phyloP scores from a whole-genome alignment of 1,140 invertebrate genomes.

The Saccostrea cuccullata region DNA sequence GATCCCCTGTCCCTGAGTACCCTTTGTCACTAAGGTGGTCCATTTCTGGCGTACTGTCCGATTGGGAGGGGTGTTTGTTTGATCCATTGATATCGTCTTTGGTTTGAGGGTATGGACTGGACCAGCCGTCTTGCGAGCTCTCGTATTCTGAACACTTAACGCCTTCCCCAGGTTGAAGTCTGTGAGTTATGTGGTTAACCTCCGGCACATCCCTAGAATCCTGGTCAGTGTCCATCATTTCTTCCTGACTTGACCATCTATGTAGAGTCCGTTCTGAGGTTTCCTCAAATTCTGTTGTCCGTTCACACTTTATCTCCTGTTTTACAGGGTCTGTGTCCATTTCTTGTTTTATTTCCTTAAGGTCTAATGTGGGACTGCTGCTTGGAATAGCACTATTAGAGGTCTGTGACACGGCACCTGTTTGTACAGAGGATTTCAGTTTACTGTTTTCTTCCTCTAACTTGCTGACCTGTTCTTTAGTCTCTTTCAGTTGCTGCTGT shows the following conservation, averaged over 20 bases:
- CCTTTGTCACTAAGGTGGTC: constrained; percentile 52
- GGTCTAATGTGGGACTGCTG: constrained; percentile 39
- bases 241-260: constrained; percentile 43
- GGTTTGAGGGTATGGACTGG: constrained; percentile 39
- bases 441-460: constrained; percentile 70
- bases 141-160: constrained; percentile 41
- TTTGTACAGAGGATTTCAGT: constrained; percentile 33
- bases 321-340: constrained; percentile 28
- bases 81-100: constrained; percentile 40
- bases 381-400: constrained; percentile 24
- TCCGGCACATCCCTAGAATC: neutral
- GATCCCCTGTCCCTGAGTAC: constrained; percentile 37
- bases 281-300: constrained; percentile 42
- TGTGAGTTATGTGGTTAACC: constrained; percentile 13
- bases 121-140: constrained; percentile 53
- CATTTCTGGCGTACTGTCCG: constrained; percentile 53
- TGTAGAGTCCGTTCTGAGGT: constrained; percentile 16
- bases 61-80: constrained; percentile 36
- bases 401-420: neutral
- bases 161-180: neutral
- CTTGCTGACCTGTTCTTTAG: constrained; percentile 70
- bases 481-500: constrained; percentile 88
- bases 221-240: constrained; percentile 52
- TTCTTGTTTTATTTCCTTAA: constrained; percentile 40
- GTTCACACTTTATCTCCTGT: constrained; percentile 43